Evolutionary conservation across 2,888 invertebrate genomes (phyloP).

Genomic region (Vanessa cardui): DNA sequence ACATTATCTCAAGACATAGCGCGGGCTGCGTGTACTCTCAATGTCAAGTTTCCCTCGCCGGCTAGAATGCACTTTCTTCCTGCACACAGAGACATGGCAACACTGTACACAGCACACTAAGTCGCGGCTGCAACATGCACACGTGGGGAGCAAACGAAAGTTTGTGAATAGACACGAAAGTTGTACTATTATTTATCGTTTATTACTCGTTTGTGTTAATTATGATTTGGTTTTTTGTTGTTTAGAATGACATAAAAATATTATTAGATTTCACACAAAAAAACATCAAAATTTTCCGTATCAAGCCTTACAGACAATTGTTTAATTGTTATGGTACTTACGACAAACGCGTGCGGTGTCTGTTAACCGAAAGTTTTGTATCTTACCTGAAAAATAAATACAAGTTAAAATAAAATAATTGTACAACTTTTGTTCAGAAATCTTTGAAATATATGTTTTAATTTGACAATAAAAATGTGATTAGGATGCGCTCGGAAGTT

Average conservation of each 20-base stretch:
- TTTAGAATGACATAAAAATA: background rate
- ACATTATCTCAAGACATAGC: conserved; percentile 48
- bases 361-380: background rate
- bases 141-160: conserved; percentile 50
- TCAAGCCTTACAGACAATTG: background rate
- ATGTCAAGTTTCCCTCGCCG: conserved; percentile 74
- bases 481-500: no score
- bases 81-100: conserved; percentile 45
- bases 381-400: conserved; percentile 3
- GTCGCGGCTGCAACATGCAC: conserved; percentile 19
- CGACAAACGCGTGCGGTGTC: background rate
- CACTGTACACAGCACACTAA: conserved; percentile 39
- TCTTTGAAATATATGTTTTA: background rate
- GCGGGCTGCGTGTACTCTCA: conserved; percentile 41
- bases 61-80: conserved; percentile 81
- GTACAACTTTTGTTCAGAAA: background rate
- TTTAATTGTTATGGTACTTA: background rate
- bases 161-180: conserved; percentile 50
- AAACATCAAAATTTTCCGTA: no score
- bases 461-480: background rate
- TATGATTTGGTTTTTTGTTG: background rate
- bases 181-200: conserved; percentile 30
- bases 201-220: conserved; percentile 10
- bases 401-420: background rate
- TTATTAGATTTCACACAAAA: no score